Evolutionary conservation across 2,113 vertebrate genomes (phyloP).

Genomic region (Lates calcarifer): DNA sequence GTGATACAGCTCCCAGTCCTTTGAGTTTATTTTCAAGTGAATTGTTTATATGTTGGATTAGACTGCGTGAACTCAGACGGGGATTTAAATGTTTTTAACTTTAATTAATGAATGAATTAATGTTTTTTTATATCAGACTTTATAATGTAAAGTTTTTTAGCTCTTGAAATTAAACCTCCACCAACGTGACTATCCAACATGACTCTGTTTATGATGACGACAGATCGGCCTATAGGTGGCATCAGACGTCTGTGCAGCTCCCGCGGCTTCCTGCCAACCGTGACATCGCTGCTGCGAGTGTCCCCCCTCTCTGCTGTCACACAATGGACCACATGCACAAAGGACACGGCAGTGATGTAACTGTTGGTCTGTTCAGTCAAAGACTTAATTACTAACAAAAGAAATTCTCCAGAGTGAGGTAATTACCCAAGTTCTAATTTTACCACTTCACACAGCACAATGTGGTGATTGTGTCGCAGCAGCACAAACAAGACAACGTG

Average conservation of each 20-base stretch:
- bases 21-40: background rate
- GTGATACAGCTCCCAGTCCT: background rate
- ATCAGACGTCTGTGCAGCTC: background rate
- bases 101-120: background rate
- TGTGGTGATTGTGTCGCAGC: constrained; percentile 4
- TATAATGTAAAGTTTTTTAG: constrained; percentile 18
- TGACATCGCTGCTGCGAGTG: constrained; percentile 42
- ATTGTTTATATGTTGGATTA: background rate
- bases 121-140: constrained; percentile 20
- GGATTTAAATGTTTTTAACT: constrained; percentile 17
- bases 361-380: constrained; percentile 6
- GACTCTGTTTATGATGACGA: background rate
- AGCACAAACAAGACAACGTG: constrained; percentile 10
- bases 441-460: constrained; percentile 37
- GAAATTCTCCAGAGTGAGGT: constrained; percentile 46
- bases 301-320: constrained; percentile 41
- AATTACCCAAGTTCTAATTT: constrained; percentile 45
- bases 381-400: constrained; percentile 43
- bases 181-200: background rate
- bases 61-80: background rate
- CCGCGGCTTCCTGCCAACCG: constrained; percentile 50
- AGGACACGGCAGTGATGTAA: constrained; percentile 57
- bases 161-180: constrained; percentile 49
- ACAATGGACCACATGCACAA: constrained; percentile 47
- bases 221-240: constrained; percentile 38